phyloP scores from a whole-genome alignment of 1,140 invertebrate species.

The Rhyzopertha dominica region DNA sequence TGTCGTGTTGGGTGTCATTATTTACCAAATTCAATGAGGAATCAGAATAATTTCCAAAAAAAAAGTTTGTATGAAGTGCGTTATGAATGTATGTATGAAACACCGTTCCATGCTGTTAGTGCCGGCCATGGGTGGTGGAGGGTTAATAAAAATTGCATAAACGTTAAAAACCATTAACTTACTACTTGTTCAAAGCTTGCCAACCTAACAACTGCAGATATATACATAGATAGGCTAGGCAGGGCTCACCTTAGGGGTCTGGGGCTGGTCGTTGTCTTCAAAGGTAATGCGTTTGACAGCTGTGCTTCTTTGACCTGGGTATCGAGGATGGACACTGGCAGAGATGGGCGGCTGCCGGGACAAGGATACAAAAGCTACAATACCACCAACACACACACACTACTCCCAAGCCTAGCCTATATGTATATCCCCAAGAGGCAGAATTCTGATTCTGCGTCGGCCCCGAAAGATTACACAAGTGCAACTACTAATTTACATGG shows the following conservation, averaged over 20 bases:
- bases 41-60: too few relatives aligned
- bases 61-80: too few relatives aligned
- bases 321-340: slow-evolving; percentile 34
- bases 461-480: neutral
- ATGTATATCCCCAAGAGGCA: slow-evolving; percentile 21
- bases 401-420: slow-evolving; percentile 26
- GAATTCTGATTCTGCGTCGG: neutral
- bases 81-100: too few relatives aligned
- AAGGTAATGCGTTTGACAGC: slow-evolving; percentile 49
- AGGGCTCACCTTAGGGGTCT: slow-evolving; percentile 44
- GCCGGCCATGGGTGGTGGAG: too few relatives aligned
- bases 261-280: slow-evolving; percentile 34
- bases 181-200: too few relatives aligned
- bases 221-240: slow-evolving; percentile 19
- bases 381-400: slow-evolving; percentile 38
- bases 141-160: too few relatives aligned
- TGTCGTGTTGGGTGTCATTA: too few relatives aligned
- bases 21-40: too few relatives aligned
- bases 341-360: slow-evolving; percentile 40
- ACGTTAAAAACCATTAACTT: too few relatives aligned
- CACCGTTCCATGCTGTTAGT: too few relatives aligned
- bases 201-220: slow-evolving; percentile 1
- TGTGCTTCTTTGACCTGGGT: slow-evolving; percentile 35
- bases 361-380: slow-evolving; percentile 42
- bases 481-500: slow-evolving; percentile 14